Base-by-base conservation (phyloP, 2,113 vertebrate genomes). In the Melanotaenia duboulayi region DNA sequence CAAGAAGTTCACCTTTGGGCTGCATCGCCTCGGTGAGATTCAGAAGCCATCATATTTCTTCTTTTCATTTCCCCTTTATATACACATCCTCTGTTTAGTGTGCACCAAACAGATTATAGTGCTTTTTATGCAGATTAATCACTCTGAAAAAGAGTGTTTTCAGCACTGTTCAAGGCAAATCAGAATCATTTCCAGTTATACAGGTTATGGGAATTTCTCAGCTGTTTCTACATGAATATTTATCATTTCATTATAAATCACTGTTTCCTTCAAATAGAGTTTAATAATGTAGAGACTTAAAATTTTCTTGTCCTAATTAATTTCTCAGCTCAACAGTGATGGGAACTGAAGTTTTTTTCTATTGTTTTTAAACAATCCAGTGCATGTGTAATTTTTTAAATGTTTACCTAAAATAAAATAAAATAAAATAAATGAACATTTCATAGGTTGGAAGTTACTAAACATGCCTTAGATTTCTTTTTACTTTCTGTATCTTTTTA, bases 1-100 rank as follows among this genome's bases (percentile, higher is more conserved):
- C 14, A 96, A 94, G 83, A 95, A 93, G 24, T 99, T 96, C 92
- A 97, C 96, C 54, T 99, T 99, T 48, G 98, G 98, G 89, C 96
- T 98, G 71, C 96, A 99, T 86, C 96, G 97, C 39, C 94, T 99
- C 14, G 98, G 97, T 99, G 92, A 14, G 94, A 92, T 71, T 40
- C 51, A 62, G 39, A 42, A 1, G 2, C 32, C 4, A 10, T 49
- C 1, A 2, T n/a, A 0, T 24, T 25, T 12, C 19, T 9, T 13
- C 7, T 50, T 54, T 59, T 7, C 49, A 22, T 32, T 71, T 35
- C 10, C 32, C 1, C 6, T 65, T 24, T 65, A 1, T 44, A 25
- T 25, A 11, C 8, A n/a, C 13, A 20, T 48, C 44, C 12, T 54
- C 3, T 10, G 9, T 16, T 73, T 1, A 4, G 10, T 46, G 14